Evolutionary conservation across 2,888 invertebrate genomes (phyloP).

Genomic region (Gortyna flavago): DNA sequence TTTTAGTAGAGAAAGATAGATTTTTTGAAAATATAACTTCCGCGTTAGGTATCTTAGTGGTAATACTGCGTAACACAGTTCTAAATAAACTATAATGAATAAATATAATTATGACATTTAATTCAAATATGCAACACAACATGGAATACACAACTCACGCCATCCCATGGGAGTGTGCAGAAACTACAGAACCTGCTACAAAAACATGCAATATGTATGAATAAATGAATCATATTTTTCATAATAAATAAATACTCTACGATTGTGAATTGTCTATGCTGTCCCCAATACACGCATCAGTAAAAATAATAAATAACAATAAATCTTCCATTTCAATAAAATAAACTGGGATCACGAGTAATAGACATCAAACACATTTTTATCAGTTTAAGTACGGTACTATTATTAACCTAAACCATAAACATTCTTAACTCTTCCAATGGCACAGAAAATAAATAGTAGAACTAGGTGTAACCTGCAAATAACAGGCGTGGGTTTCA

Average conservation of each 20-base stretch:
- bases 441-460: conserved; percentile 60
- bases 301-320: conserved; percentile 9
- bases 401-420: conserved; percentile 48
- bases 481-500: neutral
- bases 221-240: neutral
- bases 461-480: conserved; percentile 23
- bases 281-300: neutral
- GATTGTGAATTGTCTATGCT: conserved; percentile 11
- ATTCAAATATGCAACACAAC: conserved; percentile 1
- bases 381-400: conserved; percentile 56
- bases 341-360: conserved; percentile 51
- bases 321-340: conserved; percentile 10
- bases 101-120: neutral
- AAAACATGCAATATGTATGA: conserved; percentile 15
- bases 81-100: conserved; percentile 21
- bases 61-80: conserved; percentile 33
- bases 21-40: neutral
- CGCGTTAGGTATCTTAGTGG: neutral
- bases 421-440: conserved; percentile 48
- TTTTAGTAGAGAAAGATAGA: neutral
- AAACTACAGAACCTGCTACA: neutral
- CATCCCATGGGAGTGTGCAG: too few relatives aligned
- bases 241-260: conserved; percentile 3
- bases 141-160: conserved; percentile 7
- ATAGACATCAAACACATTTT: conserved; percentile 49